These are phyloP conservation scores for Eurytoma californica DNA, from an alignment of 2,888 invertebrate species.

Conservation along the genomic window DNA sequence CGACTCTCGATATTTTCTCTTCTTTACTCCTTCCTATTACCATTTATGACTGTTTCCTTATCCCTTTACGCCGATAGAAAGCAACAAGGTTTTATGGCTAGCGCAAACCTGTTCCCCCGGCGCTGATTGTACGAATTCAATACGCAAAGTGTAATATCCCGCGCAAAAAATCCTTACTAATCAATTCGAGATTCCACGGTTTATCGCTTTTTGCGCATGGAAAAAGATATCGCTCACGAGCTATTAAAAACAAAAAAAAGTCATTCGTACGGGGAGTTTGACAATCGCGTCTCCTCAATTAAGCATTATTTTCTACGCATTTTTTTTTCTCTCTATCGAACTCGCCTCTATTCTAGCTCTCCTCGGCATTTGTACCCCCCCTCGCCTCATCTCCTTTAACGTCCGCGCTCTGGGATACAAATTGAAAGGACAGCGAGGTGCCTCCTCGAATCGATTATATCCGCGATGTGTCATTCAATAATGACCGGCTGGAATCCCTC, in stretches of 20 bases:
- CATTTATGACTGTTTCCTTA: constrained; percentile 8
- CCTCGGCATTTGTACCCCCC: neutral
- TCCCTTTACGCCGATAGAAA: constrained; percentile 14
- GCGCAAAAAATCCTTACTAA: neutral
- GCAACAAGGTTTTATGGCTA: neutral
- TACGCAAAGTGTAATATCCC: neutral
- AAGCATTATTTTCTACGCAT: neutral
- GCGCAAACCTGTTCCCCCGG: neutral
- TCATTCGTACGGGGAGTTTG: too few relatives aligned
- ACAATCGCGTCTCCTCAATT: too few relatives aligned
- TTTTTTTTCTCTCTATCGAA: neutral
- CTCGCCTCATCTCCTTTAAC: neutral
- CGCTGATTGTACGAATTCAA: neutral
- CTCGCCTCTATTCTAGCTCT: neutral
- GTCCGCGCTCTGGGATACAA: constrained; percentile 43
- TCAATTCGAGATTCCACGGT: too few relatives aligned
- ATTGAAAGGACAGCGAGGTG: constrained; percentile 49
- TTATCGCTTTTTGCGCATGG: too few relatives aligned
- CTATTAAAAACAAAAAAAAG: neutral
- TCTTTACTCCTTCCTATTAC: constrained; percentile 12
- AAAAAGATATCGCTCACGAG: neutral
- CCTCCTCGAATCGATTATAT: constrained; percentile 54
- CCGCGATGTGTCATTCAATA: constrained; percentile 53
- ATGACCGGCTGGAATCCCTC: neutral
- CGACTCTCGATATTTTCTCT: constrained; percentile 11